A percentile compares a stretch with the other conserved stretches of the same genome.
Conservation (phyloP, 2,888 invertebrate species). For the Stenoptilia bipunctidactyla region DNA sequence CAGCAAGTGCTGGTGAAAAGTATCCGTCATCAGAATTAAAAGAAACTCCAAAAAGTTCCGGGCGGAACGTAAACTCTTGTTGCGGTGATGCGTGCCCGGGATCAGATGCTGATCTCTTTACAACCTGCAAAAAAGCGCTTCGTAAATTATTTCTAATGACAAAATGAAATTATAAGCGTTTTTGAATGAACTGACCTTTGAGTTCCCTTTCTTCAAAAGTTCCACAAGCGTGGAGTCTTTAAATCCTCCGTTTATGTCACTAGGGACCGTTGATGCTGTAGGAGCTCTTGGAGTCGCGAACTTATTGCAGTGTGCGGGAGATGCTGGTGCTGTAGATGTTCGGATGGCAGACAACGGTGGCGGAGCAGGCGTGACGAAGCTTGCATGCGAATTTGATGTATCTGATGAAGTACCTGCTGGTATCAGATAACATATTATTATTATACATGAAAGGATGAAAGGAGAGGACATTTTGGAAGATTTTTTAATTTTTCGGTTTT, state of each 20-base stretch:
- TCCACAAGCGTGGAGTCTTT: slow-evolving; percentile 86
- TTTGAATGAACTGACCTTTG: slow-evolving; percentile 60
- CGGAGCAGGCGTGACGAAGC: slow-evolving; percentile 55
- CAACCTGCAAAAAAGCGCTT: slow-evolving; percentile 45
- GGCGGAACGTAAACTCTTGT: slow-evolving; percentile 71
- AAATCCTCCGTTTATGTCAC: slow-evolving; percentile 40
- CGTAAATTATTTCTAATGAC: slow-evolving; percentile 5
- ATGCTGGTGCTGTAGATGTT: slow-evolving; percentile 44
- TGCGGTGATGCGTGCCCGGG: slow-evolving; percentile 75
- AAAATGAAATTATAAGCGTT: slow-evolving; percentile 1
- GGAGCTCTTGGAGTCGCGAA: slow-evolving; percentile 57
- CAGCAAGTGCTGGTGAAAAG: slow-evolving; percentile 76
- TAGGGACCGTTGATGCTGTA: slow-evolving; percentile 37
- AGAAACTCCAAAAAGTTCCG: slow-evolving; percentile 74
- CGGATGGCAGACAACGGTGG: slow-evolving; percentile 53
- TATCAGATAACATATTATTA: no score
- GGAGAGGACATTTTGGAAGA: no score
- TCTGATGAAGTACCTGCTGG: slow-evolving; percentile 36
- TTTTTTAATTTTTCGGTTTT: background rate
- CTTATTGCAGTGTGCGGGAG: slow-evolving; percentile 52
- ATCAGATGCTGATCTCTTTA: slow-evolving; percentile 81
- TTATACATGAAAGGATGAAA: no score
- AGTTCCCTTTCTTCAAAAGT: slow-evolving; percentile 77
- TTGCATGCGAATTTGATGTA: slow-evolving; percentile 32
- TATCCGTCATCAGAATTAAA: slow-evolving; percentile 76